Evolutionary conservation across 2,797 vertebrate species (phyloP).

Genomic region (Characodon lateralis): DNA sequence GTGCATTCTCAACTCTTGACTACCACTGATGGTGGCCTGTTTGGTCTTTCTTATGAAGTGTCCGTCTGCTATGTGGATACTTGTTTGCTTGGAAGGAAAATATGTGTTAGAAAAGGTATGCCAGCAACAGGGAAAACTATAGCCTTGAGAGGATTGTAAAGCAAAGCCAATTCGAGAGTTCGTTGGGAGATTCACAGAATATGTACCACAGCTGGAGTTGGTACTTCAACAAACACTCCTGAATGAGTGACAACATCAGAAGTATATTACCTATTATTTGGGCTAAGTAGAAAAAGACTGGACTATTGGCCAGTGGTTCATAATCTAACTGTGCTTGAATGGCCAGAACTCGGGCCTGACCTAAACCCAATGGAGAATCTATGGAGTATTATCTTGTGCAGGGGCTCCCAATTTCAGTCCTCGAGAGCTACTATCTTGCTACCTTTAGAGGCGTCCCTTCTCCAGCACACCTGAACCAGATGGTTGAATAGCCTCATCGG

Average conservation of each 20-base stretch:
- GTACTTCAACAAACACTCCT: background rate
- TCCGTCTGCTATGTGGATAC: background rate
- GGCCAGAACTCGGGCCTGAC: too few species aligned
- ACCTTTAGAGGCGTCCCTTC: background rate
- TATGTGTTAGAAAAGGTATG: too few species aligned
- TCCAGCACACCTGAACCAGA: background rate
- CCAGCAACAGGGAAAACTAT: too few species aligned
- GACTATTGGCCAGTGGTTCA: background rate
- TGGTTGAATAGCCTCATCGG: too few species aligned
- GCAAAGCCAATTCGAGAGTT: too few species aligned
- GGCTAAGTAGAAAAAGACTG: background rate
- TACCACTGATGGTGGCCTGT: constrained; percentile 1
- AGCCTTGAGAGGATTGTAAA: too few species aligned
- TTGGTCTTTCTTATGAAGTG: background rate
- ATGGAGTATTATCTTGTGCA: background rate
- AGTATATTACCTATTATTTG: background rate
- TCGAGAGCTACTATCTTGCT: background rate
- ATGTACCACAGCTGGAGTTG: too few species aligned
- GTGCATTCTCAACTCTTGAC: constrained; percentile 14
- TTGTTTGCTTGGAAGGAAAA: background rate
- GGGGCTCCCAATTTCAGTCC: background rate
- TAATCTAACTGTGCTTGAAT: background rate
- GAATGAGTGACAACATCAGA: background rate
- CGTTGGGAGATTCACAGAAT: background rate
- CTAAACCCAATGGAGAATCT: background rate